Base-by-base conservation (phyloP, 92 coral and sea anemone species). In the Epizoanthus ramosus region DNA sequence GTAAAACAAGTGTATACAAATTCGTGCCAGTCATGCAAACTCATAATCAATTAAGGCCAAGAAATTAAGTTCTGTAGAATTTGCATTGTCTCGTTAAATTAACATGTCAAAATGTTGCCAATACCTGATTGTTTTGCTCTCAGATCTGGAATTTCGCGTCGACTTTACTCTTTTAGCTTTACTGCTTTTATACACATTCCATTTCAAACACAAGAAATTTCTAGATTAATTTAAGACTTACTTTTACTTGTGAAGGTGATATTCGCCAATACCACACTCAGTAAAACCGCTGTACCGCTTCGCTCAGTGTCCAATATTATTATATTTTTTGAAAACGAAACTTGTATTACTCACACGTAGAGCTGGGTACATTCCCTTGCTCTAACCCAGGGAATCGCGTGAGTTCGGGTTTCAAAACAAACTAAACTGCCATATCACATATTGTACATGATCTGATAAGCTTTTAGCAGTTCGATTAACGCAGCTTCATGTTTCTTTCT, bases 391-490 rank as follows among this genome's bases (percentile, higher is more conserved):
- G 37, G 17, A 65, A 57, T 74, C 57, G 80, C 66, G 80, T 74
- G 80, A 56, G 66, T 12, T 24, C 3, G 5, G 37, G 43, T 25
- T 57, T 14, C 10, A 53, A 39, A 73, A 73, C 31, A 74, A 54
- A 28, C 65, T 31, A 63, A 6, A 74, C 25, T 63, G 54, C 18
- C 31, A 71, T 47, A 52, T 25, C 53, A 10, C 53, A 47, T 10
- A 47, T 47, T 47, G 12, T 12, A 47, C 16, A 23, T 64, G 69
- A 64, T 33, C 65, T 74, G 80, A 56, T 74, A 54, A 57, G 80
- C 68, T 39, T 23, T 73, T 16, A 73, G 39, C 58, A 23, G 2
- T 15, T 73, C 28, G 28, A 73, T 72, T 23, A 28, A 28, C 31
- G 0, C 1, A 28, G 31, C 43, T 37, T 37, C 43, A 37, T 19